phyloP scores from a whole-genome alignment of 2,797 vertebrate species.

The Paguma larvata region DNA sequence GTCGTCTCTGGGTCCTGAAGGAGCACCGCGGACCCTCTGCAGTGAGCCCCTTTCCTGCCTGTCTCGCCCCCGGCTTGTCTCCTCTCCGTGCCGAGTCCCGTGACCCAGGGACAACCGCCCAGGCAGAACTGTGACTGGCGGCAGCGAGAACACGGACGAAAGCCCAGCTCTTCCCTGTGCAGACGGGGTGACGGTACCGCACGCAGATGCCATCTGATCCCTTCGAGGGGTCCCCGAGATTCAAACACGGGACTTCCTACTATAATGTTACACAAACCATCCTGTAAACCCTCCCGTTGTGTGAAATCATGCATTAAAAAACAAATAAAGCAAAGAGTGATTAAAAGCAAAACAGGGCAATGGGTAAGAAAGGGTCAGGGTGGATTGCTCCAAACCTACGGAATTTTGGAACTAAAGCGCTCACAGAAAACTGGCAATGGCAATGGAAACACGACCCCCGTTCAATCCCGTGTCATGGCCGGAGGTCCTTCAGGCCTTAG shows the following conservation, averaged over 20 bases:
- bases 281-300: neutral
- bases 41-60: neutral
- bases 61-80: accelerated
- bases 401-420: neutral
- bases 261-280: accelerated
- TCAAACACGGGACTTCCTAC: neutral
- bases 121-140: neutral
- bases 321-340: neutral
- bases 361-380: neutral
- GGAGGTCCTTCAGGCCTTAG: neutral
- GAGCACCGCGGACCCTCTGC: accelerated
- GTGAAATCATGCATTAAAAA: neutral
- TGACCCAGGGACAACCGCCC: accelerated
- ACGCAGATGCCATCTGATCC: no score
- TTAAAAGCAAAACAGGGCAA: neutral
- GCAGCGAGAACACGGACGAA: accelerated
- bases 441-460: accelerated
- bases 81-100: neutral
- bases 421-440: neutral
- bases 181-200: accelerated
- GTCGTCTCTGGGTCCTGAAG: accelerated
- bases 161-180: neutral
- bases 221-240: neutral
- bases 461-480: accelerated
- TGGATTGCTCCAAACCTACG: neutral